Conservation (phyloP, 1,140 invertebrate genomes). For the Hylaeus anthracinus region DNA sequence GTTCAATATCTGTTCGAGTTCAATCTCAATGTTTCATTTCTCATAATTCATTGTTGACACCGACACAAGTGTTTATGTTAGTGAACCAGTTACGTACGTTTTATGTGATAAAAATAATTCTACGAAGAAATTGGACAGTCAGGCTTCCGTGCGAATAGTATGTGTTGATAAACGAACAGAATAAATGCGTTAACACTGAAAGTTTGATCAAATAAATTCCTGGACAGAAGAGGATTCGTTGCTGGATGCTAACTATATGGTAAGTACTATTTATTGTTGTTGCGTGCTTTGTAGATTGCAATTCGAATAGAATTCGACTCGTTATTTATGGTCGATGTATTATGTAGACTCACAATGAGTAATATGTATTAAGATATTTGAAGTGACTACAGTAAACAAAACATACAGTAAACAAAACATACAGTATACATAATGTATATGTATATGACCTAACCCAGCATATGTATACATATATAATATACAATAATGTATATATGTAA, state of each 20-base stretch:
- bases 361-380: too few relatives aligned
- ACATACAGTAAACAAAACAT: too few relatives aligned
- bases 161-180: not conserved
- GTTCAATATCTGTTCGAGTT: too few relatives aligned
- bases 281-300: not conserved
- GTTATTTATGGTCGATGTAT: too few relatives aligned
- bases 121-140: not conserved
- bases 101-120: constrained; percentile 14
- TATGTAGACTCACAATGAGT: too few relatives aligned
- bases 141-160: not conserved
- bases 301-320: too few relatives aligned
- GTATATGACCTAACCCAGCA: too few relatives aligned
- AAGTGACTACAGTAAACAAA: too few relatives aligned
- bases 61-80: not conserved
- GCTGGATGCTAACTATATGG: constrained; percentile 20
- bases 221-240: constrained; percentile 23
- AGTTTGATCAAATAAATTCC: constrained; percentile 14
- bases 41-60: not conserved
- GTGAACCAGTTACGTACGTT: not conserved
- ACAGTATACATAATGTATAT: too few relatives aligned
- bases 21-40: not conserved
- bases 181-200: constrained; percentile 13
- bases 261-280: constrained; percentile 25
- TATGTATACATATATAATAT: too few relatives aligned
- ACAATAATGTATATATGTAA: too few relatives aligned